Conservation (phyloP, 2,888 invertebrate genomes). For the Sarcophaga caerulescens region DNA sequence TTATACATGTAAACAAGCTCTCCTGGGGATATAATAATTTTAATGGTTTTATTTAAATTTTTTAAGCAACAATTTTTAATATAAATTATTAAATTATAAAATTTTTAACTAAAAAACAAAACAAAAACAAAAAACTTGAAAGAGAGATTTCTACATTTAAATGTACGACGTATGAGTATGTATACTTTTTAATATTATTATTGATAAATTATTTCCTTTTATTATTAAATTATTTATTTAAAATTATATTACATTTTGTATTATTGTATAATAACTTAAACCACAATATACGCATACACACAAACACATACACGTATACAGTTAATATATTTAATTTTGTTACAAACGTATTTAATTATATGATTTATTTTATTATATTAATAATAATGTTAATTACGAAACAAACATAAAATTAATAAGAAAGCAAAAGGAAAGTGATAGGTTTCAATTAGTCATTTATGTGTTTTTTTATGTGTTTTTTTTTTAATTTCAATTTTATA, state of each 20-base stretch:
- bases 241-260: background rate
- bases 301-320: too few species aligned
- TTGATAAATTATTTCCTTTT: too few species aligned
- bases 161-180: background rate
- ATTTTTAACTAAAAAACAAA: background rate
- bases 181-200: background rate
- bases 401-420: slow-evolving; percentile 23
- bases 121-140: background rate
- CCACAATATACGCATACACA: background rate
- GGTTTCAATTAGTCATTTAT: slow-evolving; percentile 60
- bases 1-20: background rate
- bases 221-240: background rate
- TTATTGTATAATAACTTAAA: background rate
- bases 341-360: slow-evolving; percentile 10
- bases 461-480: slow-evolving; percentile 22
- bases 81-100: background rate
- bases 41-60: background rate
- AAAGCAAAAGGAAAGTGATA: slow-evolving; percentile 55
- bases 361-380: slow-evolving; percentile 21
- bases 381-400: slow-evolving; percentile 14
- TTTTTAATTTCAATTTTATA: slow-evolving; percentile 33
- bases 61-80: background rate
- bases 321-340: slow-evolving; percentile 13
- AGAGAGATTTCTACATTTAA: background rate
- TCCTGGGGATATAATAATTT: background rate